These are phyloP conservation scores for Osmoderma eremita DNA, from an alignment of 2,888 invertebrate species.

Conservation along the genomic window DNA sequence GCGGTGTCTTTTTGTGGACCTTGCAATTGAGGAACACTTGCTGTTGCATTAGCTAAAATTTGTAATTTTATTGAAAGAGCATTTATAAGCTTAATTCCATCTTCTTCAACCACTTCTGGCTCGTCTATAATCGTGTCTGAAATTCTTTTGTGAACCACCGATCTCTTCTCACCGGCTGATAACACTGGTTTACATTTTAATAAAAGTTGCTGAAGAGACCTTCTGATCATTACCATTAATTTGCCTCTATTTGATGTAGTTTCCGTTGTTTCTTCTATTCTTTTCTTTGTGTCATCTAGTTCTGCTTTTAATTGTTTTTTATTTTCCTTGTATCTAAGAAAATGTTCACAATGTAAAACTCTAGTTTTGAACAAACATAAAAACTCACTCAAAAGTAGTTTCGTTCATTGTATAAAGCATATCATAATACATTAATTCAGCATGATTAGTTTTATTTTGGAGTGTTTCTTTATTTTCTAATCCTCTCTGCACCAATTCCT, in stretches of 20 bases:
- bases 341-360: not conserved
- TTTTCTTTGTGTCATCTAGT: slow-evolving; percentile 1
- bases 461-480: slow-evolving; percentile 64
- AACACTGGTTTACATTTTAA: slow-evolving; percentile 19
- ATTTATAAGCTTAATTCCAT: slow-evolving; percentile 30
- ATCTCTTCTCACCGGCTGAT: slow-evolving; percentile 7
- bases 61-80: slow-evolving; percentile 17
- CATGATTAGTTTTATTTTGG: slow-evolving; percentile 67
- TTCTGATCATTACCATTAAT: slow-evolving; percentile 34
- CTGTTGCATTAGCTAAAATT: slow-evolving; percentile 16
- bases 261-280: slow-evolving; percentile 19
- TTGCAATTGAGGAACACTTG: slow-evolving; percentile 20
- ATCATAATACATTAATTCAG: slow-evolving; percentile 60
- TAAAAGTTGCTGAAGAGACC: slow-evolving; percentile 34
- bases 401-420: slow-evolving; percentile 37
- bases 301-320: slow-evolving; percentile 28
- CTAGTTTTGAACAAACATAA: not conserved
- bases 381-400: slow-evolving; percentile 39
- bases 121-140: slow-evolving; percentile 17
- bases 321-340: slow-evolving; percentile 34
- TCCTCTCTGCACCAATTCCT: slow-evolving; percentile 64
- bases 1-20: slow-evolving; percentile 31
- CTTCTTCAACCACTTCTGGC: slow-evolving; percentile 35
- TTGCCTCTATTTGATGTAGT: slow-evolving; percentile 34
- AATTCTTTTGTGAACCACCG: slow-evolving; percentile 10